Base-by-base conservation (phyloP, 1,140 invertebrate species). In the Teleopsis dalmanni region DNA sequence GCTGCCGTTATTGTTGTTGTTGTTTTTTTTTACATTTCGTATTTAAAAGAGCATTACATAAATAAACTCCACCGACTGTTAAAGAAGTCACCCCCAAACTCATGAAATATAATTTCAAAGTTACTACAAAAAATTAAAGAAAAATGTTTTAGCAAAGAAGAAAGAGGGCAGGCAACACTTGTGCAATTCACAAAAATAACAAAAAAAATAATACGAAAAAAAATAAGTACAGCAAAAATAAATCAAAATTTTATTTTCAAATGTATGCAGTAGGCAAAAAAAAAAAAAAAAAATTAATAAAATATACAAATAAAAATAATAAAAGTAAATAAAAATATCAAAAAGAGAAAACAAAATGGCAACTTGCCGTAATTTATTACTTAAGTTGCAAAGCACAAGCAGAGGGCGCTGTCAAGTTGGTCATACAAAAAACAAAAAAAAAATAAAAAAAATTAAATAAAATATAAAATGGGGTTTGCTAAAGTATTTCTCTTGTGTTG, bases 181-280 rank as follows among this genome's bases (percentile, higher is more conserved):
- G 25, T 11, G 25, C 21, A 11, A 27, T 13, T 29, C 7, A 29
- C 7, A 8, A 29, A 8, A 29, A 8, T 8, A 8, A 29, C 13
- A 29, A 8, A 29, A 8, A 29, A 8, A 13, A 8, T 8, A 8
- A 13, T 29, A 29, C 13, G 22, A 9, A 21, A 19, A 16, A 43
- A 16, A 18, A 29, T 13, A 43, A 21, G 44, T n/a, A 18, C 2
- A 16, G 23, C 10, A 31, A 25, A 46, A 46, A 46, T 46, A 46
- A 46, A 46, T 46, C 44, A 46, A 46, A 46, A 46, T 36, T 46
- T 35, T 36, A 46, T 26, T 46, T 46, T n/a, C 14, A 46, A 46
- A 35, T 34, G 29, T 21, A 33, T 21, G 18, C 5, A 45, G 29
- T 31, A 31, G n/a, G 29, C 9, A 34, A 21, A 3, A 9, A 27